phyloP scores from a whole-genome alignment of 92 coral and sea anemone species.

The Palythoa grandiflora region DNA sequence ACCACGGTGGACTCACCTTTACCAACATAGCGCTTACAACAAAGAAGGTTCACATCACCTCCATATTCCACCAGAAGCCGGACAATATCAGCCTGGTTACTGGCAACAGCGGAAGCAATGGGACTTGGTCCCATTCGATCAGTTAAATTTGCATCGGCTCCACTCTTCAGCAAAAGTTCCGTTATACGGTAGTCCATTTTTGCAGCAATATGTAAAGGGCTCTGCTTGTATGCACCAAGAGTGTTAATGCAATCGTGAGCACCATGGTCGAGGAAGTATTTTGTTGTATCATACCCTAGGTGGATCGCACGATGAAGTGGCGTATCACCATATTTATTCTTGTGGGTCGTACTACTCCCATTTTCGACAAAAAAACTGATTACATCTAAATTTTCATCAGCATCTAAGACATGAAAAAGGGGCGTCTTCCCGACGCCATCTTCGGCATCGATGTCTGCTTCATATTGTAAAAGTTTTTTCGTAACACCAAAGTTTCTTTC shows the following conservation, averaged over 20 bases:
- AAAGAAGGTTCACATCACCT: conserved; percentile 41
- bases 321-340: conserved; percentile 35
- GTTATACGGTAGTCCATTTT: conserved; percentile 25
- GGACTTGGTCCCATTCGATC: conserved; percentile 49
- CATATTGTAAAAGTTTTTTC: conserved; percentile 28
- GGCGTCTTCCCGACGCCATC: conserved; percentile 47
- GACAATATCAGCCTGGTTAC: not conserved
- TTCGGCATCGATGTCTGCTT: conserved; percentile 35
- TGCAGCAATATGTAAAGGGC: conserved; percentile 43
- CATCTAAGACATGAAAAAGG: conserved; percentile 38
- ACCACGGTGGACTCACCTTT: conserved; percentile 38
- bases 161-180: conserved; percentile 22
- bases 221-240: conserved; percentile 39
- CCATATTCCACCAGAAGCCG: conserved; percentile 28
- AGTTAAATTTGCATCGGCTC: conserved; percentile 47
- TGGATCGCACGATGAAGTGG: conserved; percentile 41
- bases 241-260: conserved; percentile 8
- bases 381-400: conserved; percentile 41
- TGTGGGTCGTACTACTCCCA: conserved; percentile 28
- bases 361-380: conserved; percentile 16
- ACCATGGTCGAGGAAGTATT: conserved; percentile 30
- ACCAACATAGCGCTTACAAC: conserved; percentile 3
- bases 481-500: conserved; percentile 21
- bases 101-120: conserved; percentile 24
- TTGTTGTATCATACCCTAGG: conserved; percentile 27